A percentile compares a stretch with the other conserved stretches of the same genome.
These are phyloP conservation scores for Circus cinereus DNA, from an alignment of 2,797 vertebrate species.

Conservation along the genomic window DNA sequence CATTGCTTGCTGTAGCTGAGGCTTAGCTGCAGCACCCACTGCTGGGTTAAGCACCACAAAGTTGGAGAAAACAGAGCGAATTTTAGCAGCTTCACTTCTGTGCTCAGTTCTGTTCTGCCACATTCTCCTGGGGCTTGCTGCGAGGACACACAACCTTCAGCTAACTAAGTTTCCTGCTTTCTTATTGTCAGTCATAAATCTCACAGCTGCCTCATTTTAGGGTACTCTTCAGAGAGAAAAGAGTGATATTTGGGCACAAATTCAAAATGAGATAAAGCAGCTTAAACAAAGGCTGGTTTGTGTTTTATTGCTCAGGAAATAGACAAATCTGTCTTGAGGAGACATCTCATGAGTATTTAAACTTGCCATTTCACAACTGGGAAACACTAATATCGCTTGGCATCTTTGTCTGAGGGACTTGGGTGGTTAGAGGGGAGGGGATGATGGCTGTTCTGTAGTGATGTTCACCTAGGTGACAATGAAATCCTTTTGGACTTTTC, in stretches of 20 bases:
- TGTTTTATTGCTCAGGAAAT: background rate
- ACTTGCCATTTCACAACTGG: background rate
- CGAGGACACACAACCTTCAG: background rate
- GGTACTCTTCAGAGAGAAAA: background rate
- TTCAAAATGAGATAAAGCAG: background rate
- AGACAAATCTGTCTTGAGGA: background rate
- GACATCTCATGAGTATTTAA: background rate
- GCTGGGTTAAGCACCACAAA: background rate
- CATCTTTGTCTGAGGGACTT: background rate
- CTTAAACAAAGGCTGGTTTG: constrained; percentile 3
- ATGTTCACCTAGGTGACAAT: background rate
- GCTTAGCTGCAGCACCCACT: background rate
- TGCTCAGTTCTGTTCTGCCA: background rate
- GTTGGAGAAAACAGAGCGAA: background rate
- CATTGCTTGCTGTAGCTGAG: background rate
- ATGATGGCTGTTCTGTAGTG: background rate
- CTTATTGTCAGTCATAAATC: background rate
- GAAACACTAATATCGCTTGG: background rate
- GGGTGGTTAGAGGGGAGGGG: background rate
- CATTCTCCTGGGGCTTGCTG: background rate
- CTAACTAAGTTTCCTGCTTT: background rate
- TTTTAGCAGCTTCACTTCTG: background rate
- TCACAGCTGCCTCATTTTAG: background rate
- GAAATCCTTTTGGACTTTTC: background rate
- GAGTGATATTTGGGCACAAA: background rate